phyloP scores from a whole-genome alignment of 92 coral and sea anemone genomes.

The Diadumene lineata region DNA sequence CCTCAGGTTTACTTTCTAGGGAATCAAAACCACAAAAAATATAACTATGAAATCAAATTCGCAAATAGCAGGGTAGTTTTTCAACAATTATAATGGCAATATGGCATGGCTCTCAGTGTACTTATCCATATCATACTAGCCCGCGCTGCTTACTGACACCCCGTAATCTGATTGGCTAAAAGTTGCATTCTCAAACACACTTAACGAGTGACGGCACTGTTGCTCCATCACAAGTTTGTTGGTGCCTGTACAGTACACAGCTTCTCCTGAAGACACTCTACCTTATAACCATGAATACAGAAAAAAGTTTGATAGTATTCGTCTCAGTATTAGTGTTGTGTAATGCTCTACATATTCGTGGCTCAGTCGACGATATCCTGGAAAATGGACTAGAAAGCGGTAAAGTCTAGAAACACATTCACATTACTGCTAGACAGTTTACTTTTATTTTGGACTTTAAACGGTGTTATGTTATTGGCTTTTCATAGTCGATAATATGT shows the following conservation, averaged over 20 bases:
- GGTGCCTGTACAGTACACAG: slow-evolving; percentile 15
- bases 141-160: slow-evolving; percentile 8
- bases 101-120: slow-evolving; percentile 1
- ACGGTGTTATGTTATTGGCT: too few species aligned
- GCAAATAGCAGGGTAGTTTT: slow-evolving; percentile 25
- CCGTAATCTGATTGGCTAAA: slow-evolving; percentile 24
- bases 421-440: too few species aligned
- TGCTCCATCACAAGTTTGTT: slow-evolving; percentile 17
- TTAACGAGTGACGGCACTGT: slow-evolving; percentile 13
- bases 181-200: slow-evolving; percentile 11
- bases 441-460: too few species aligned
- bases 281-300: slow-evolving; percentile 23
- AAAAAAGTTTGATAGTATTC: slow-evolving; percentile 1
- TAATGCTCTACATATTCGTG: slow-evolving; percentile 16
- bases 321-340: slow-evolving; percentile 7
- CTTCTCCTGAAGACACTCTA: neutral
- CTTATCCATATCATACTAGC: slow-evolving; percentile 2
- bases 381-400: slow-evolving; percentile 26
- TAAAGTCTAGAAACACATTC: too few species aligned
- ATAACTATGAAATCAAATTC: neutral
- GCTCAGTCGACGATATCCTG: slow-evolving; percentile 25
- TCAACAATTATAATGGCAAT: slow-evolving; percentile 6
- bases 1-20: neutral
- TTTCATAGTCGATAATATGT: too few species aligned
- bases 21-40: neutral